These are phyloP conservation scores for Diorhabda elongata DNA, from an alignment of 1,140 invertebrate genomes.

Conservation along the genomic window DNA sequence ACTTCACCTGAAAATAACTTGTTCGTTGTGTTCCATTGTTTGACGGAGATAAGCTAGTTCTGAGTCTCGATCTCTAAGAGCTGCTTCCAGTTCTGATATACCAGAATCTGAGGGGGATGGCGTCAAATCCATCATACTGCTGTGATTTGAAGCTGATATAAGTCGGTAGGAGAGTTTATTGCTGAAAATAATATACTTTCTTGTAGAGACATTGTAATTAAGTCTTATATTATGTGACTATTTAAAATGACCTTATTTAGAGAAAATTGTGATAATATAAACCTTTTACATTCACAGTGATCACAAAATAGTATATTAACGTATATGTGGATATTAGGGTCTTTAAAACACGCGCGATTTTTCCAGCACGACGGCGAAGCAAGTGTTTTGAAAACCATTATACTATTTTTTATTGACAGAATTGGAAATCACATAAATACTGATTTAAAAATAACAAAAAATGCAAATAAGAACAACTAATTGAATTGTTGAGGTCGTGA, in stretches of 20 bases:
- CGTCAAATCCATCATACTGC: conserved; percentile 55
- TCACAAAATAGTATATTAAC: too few species aligned
- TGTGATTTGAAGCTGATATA: conserved; percentile 30
- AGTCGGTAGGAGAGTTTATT: conserved; percentile 38
- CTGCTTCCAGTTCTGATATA: conserved; percentile 73
- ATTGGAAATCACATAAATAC: too few species aligned
- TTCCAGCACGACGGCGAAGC: too few species aligned
- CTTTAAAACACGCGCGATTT: too few species aligned
- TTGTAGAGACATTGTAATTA: not conserved
- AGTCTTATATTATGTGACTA: not conserved
- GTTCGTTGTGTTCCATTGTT: conserved; percentile 76
- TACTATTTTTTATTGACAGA: too few species aligned
- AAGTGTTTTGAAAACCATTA: too few species aligned
- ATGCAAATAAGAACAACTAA: too few species aligned
- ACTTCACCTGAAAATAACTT: conserved; percentile 60
- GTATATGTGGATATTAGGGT: too few species aligned
- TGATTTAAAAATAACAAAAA: too few species aligned
- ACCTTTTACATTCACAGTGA: too few species aligned
- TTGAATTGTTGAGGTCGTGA: too few species aligned
- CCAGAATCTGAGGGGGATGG: conserved; percentile 79
- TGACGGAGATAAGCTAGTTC: conserved; percentile 68
- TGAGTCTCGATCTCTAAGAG: conserved; percentile 67
- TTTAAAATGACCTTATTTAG: not conserved
- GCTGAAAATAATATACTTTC: conserved; percentile 25
- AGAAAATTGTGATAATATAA: too few species aligned